Percentiles rank a stretch among this genome's conserved stretches.
phyloP scores from a whole-genome alignment of 2,888 invertebrate species.

The Tillus elongatus region DNA sequence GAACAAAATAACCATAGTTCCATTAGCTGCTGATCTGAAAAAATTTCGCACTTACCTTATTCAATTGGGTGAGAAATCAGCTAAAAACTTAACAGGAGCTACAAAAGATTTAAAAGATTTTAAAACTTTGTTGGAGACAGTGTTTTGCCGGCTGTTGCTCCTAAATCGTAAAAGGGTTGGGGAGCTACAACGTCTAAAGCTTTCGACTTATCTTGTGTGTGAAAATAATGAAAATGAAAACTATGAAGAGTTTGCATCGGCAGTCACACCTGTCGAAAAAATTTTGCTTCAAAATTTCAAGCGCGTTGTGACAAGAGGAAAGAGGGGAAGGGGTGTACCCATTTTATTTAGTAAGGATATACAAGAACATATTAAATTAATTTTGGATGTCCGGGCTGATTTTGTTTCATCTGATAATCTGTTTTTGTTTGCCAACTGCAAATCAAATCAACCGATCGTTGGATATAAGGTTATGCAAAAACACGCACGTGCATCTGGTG shows the following conservation, averaged over 20 bases:
- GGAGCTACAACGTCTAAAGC: neutral
- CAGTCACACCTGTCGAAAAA: slow-evolving; percentile 22
- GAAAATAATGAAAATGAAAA: neutral
- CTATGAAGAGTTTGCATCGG: slow-evolving; percentile 6
- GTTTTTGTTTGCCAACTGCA: slow-evolving; percentile 11
- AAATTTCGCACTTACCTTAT: slow-evolving; percentile 9
- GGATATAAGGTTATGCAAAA: slow-evolving; percentile 15
- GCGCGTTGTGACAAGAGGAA: slow-evolving; percentile 14
- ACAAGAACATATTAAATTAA: slow-evolving; percentile 10
- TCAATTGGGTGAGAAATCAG: slow-evolving; percentile 8
- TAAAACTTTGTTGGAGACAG: slow-evolving; percentile 8
- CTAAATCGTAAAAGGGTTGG: slow-evolving; percentile 4
- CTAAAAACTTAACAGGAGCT: slow-evolving; percentile 8
- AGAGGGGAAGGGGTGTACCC: slow-evolving; percentile 15
- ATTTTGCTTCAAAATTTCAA: slow-evolving; percentile 9
- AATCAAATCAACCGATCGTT: slow-evolving; percentile 4
- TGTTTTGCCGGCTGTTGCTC: slow-evolving; percentile 5
- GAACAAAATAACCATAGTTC: slow-evolving; percentile 12
- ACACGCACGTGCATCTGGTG: slow-evolving; percentile 9
- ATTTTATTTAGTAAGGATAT: slow-evolving; percentile 13
- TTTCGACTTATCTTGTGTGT: slow-evolving; percentile 1
- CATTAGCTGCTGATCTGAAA: slow-evolving; percentile 10
- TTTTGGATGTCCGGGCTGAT: slow-evolving; percentile 8
- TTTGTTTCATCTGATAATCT: slow-evolving; percentile 8
- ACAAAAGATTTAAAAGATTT: slow-evolving; percentile 12